Evolutionary conservation across 2,888 invertebrate species (phyloP).

Genomic region (Polydrusus cervinus): DNA sequence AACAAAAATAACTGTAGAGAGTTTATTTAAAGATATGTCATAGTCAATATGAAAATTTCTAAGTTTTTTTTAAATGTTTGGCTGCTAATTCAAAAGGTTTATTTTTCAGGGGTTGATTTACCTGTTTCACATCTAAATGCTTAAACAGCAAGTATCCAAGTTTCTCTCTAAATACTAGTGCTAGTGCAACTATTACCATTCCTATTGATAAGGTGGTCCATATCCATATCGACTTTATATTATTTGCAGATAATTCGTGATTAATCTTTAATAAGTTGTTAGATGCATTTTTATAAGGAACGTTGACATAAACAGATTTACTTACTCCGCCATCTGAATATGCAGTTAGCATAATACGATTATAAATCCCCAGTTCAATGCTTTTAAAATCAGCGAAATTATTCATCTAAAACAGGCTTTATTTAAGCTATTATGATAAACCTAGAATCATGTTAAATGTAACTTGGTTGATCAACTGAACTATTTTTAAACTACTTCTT

Average conservation of each 20-base stretch:
- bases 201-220: background rate
- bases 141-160: background rate
- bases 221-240: background rate
- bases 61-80: too few relatives aligned
- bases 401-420: constrained; percentile 16
- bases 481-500: too few relatives aligned
- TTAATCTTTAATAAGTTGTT: background rate
- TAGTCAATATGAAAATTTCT: too few relatives aligned
- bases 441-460: too few relatives aligned
- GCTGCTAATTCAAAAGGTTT: too few relatives aligned
- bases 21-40: too few relatives aligned
- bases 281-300: background rate
- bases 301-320: constrained; percentile 13
- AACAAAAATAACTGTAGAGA: background rate
- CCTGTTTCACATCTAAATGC: constrained; percentile 1
- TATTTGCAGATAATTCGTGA: background rate
- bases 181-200: background rate
- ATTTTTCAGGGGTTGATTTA: too few relatives aligned
- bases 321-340: constrained; percentile 28
- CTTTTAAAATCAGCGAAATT: constrained; percentile 7
- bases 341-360: constrained; percentile 43
- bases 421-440: background rate
- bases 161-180: background rate
- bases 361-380: constrained; percentile 60
- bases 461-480: too few relatives aligned